A percentile compares a stretch with the other conserved stretches of the same genome.
These are phyloP conservation scores for Phytoseiulus persimilis DNA, from an alignment of 2,888 invertebrate species.

Conservation along the genomic window DNA sequence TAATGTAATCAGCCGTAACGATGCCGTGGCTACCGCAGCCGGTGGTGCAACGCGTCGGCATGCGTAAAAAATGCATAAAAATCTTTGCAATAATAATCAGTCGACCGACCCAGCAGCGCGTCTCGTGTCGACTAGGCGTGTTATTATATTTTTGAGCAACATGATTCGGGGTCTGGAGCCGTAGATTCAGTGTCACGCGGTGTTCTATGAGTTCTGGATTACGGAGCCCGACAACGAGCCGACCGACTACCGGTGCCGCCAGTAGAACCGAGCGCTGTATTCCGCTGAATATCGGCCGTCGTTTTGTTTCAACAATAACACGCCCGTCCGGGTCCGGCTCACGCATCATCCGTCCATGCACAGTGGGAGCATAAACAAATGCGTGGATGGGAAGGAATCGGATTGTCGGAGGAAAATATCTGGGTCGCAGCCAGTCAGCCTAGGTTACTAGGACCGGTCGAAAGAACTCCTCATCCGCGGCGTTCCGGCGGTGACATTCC, in stretches of 20 bases:
- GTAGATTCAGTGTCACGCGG: neutral
- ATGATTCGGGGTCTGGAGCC: neutral
- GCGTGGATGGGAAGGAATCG: neutral
- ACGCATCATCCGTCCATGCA: neutral
- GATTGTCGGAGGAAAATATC: neutral
- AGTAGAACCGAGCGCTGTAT: too few relatives aligned
- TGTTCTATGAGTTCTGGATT: neutral
- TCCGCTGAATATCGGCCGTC: neutral
- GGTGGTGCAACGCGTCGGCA: neutral
- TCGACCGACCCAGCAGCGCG: neutral
- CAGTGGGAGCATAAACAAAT: neutral
- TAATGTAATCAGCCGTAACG: neutral
- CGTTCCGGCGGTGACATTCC: neutral
- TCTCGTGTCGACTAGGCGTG: neutral
- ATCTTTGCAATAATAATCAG: neutral
- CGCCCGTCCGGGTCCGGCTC: neutral
- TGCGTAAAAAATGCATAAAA: neutral
- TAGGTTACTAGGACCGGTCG: neutral
- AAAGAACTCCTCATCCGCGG: neutral
- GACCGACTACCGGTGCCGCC: too few relatives aligned
- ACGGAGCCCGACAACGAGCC: neutral
- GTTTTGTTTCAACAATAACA: neutral
- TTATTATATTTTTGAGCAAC: constrained; percentile 5
- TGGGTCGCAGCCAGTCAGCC: neutral
- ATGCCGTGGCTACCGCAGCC: neutral